Percentiles rank a stretch among this genome's conserved stretches.
These are phyloP conservation scores for Empidonax traillii DNA, from an alignment of 2,113 vertebrate species.

Conservation along the genomic window DNA sequence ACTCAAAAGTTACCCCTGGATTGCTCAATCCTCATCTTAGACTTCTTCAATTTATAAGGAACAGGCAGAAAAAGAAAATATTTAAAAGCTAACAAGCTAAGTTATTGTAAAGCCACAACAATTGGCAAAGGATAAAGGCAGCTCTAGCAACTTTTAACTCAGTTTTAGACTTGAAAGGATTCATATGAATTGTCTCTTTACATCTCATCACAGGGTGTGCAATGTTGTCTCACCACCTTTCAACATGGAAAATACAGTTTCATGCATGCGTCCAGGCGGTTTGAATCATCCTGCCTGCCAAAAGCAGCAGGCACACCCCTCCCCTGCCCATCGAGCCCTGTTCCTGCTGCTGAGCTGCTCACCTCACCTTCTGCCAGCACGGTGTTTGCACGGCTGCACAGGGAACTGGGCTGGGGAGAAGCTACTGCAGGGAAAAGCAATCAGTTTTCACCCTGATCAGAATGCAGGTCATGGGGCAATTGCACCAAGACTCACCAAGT, in stretches of 20 bases:
- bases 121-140: not conserved
- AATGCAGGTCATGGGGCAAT: not conserved
- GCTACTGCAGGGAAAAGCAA: not conserved
- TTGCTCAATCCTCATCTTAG: not conserved
- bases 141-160: not conserved
- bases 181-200: not conserved
- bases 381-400: rapidly evolving
- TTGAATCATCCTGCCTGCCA: slow-evolving; percentile 9
- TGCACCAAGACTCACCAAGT: not conserved
- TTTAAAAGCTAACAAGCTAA: not conserved
- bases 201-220: not conserved
- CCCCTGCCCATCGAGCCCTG: not conserved
- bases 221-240: not conserved
- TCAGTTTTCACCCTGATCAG: not conserved
- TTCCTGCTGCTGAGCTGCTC: not conserved
- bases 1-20: not conserved
- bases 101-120: not conserved
- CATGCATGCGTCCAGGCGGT: not conserved
- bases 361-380: not conserved
- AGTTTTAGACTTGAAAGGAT: not conserved
- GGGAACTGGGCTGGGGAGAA: not conserved
- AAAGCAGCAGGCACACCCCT: not conserved
- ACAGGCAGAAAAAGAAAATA: not conserved
- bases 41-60: not conserved
- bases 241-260: slow-evolving; percentile 20